These are phyloP conservation scores for Pachycephala philippinensis DNA, from an alignment of 2,113 vertebrate genomes.

Conservation along the genomic window DNA sequence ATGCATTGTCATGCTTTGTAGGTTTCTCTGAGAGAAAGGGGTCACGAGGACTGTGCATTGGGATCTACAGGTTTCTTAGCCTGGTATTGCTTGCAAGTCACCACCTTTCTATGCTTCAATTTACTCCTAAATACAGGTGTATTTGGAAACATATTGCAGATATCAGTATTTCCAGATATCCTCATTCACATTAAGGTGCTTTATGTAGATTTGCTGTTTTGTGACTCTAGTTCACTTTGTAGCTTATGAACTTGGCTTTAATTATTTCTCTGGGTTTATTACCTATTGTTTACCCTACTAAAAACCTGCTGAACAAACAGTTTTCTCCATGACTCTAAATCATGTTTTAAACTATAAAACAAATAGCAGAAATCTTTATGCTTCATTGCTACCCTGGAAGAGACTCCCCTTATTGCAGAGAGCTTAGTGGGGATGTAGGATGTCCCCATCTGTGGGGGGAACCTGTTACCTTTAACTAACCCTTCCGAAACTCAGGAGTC, in stretches of 20 bases:
- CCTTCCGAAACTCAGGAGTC: neutral
- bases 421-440: neutral
- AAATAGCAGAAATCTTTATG: neutral
- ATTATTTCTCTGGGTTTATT: neutral
- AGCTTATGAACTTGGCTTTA: neutral
- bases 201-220: neutral
- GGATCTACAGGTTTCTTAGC: neutral
- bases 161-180: neutral
- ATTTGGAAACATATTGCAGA: neutral
- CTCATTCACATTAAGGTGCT: neutral
- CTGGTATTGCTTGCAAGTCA: neutral
- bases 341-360: neutral
- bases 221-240: neutral
- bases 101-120: neutral
- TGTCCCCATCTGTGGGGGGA: accelerated
- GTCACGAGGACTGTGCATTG: neutral
- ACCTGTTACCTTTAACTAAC: neutral
- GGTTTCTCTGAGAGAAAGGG: neutral
- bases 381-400: neutral
- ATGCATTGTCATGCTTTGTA: neutral
- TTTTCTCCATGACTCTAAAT: neutral
- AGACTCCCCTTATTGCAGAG: neutral
- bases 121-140: neutral
- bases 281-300: neutral
- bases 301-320: neutral